Base-by-base conservation (phyloP, 1,140 invertebrate genomes). In the Thalassaphorura encarpata region DNA sequence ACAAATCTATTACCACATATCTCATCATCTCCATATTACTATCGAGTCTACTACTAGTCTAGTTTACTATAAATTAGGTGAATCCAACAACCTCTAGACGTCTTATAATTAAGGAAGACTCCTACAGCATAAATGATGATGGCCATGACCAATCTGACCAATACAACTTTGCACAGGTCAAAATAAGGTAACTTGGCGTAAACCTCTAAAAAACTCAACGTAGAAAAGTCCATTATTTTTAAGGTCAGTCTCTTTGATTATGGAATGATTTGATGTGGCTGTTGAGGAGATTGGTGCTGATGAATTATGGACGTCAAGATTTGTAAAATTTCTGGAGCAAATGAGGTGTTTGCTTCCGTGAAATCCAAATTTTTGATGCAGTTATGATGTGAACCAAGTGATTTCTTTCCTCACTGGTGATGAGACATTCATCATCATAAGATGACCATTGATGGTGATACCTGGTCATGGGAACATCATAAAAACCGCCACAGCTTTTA, bases 361-460 rank as follows among this genome's bases (percentile, higher is more conserved):
- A 48, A 36, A 65, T 62, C 0, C 24, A 73, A 71, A 63, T 69
- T 73, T 71, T 8, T 68, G 62, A 54, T 69, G 69, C 21, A 78
- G 54, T 62, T 75, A 71, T 42, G 69, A 64, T 43, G 74, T 68
- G 28, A 77, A 65, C 75, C 76, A 78, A 49, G 72, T 70, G 19
- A 77, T 68, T 3, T n/a, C n/a, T n/a, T n/a, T 74, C 76, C 36
- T 76, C 72, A 18, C 68, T 64, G 2, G 73, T 75, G 16, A 69
- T 67, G 64, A 78, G 78, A 52, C 73, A 76, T 48, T 76, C 64
- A 27, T 75, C n/a, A n/a, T n/a, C 70, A 64, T 73, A 74, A 11
- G 64, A 68, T 60, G 69, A 71, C 66, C 76, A 71, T 23, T 71
- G 70, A 24, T 68, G 62, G 18, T 75, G 63, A 57, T 77, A 74